phyloP scores from a whole-genome alignment of 2,888 invertebrate species.

The Synergus umbraculus region DNA sequence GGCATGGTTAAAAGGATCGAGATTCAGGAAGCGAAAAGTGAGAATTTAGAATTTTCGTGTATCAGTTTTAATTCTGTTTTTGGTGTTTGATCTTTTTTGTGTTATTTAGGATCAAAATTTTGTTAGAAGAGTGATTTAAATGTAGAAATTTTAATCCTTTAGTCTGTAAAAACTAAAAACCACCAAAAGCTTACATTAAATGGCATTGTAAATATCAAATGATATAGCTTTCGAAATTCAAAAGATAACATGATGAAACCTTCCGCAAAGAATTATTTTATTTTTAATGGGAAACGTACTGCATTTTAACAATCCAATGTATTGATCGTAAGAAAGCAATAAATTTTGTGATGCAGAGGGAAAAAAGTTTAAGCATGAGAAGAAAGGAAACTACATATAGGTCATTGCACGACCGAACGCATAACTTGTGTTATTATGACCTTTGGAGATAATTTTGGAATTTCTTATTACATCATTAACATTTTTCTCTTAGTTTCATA shows the following conservation, averaged over 20 bases:
- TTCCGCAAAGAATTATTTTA: no score
- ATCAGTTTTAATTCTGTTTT: background rate
- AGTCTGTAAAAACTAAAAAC: no score
- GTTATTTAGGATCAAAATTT: background rate
- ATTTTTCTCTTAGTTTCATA: background rate
- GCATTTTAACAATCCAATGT: background rate
- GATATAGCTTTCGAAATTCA: no score
- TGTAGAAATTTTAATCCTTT: background rate
- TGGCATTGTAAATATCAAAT: no score
- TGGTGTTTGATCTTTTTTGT: background rate
- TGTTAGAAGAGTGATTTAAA: background rate
- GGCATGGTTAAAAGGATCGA: background rate
- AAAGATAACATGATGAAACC: no score
- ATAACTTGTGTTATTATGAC: constrained; percentile 12
- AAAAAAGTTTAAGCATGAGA: background rate
- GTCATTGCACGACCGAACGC: constrained; percentile 19
- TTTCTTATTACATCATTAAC: background rate
- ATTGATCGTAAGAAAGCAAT: constrained; percentile 19
- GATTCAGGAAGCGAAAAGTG: constrained; percentile 3
- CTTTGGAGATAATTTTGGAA: constrained; percentile 4
- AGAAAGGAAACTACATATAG: constrained; percentile 18
- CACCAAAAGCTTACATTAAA: no score
- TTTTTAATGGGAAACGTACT: no score
- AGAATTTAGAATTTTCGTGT: background rate
- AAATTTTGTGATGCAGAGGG: constrained; percentile 6